Evolutionary conservation across 1,140 invertebrate species (phyloP).

Genomic region (Tyrophagus putrescentiae): DNA sequence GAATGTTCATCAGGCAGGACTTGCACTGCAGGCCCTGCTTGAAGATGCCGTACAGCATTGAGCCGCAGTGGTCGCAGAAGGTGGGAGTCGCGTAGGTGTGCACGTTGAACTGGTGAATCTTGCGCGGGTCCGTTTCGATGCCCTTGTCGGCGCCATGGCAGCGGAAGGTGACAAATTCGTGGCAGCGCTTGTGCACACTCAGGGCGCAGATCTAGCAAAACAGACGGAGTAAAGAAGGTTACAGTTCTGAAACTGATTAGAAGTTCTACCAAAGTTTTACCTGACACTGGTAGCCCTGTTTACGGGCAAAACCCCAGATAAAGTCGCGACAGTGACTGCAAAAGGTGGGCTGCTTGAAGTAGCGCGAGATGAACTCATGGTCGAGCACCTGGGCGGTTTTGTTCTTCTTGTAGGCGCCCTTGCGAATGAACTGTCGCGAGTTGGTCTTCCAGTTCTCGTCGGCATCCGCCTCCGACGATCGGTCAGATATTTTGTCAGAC

Average conservation of each 20-base stretch:
- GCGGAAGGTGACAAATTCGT: slow-evolving; percentile 96
- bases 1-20: slow-evolving; percentile 98
- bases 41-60: slow-evolving; percentile 79
- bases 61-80: slow-evolving; percentile 99
- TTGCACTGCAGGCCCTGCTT: slow-evolving; percentile 42
- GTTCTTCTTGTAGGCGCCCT: slow-evolving; percentile 97
- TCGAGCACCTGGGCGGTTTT: slow-evolving; percentile 95
- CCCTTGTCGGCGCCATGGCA: slow-evolving; percentile 79
- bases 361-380: slow-evolving; percentile 96
- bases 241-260: neutral
- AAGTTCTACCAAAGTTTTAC: slow-evolving; percentile 37
- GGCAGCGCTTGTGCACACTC: slow-evolving; percentile 95
- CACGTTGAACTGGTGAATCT: slow-evolving; percentile 69
- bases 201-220: slow-evolving; percentile 31
- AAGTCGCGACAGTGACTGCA: slow-evolving; percentile 69
- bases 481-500: neutral
- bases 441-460: neutral
- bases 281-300: slow-evolving; percentile 86
- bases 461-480: neutral
- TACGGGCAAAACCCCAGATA: slow-evolving; percentile 27
- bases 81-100: slow-evolving; percentile 93
- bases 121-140: slow-evolving; percentile 6
- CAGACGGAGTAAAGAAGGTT: neutral
- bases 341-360: slow-evolving; percentile 99
- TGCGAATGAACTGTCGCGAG: slow-evolving; percentile 38